Conservation (phyloP, 2,113 vertebrate genomes). For the Proteles cristata region DNA sequence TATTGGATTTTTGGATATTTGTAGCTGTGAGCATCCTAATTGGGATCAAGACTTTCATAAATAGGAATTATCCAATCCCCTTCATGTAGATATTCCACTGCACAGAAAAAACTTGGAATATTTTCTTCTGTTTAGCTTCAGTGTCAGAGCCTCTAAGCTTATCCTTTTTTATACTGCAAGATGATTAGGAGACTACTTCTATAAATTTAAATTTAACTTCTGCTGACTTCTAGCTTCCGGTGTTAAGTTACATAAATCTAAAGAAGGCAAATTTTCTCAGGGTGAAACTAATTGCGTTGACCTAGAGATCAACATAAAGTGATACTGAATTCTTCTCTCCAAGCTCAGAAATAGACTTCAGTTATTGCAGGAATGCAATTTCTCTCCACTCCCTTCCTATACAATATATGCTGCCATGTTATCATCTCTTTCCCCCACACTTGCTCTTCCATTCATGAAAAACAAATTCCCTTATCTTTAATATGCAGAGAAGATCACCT, state of each 20-base stretch:
- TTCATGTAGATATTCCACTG: neutral
- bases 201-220: constrained; percentile 67
- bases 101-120: neutral
- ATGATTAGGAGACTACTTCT: constrained; percentile 45
- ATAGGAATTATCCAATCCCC: neutral
- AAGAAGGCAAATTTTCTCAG: constrained; percentile 48
- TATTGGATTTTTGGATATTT: neutral
- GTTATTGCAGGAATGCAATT: neutral
- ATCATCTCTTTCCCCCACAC: neutral
- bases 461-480: neutral
- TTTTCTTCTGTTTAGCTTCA: constrained; percentile 16
- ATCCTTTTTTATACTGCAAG: constrained; percentile 11
- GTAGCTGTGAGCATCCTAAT: neutral
- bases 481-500: neutral
- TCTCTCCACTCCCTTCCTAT: neutral
- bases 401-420: neutral
- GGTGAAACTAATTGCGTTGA: constrained; percentile 61
- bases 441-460: neutral
- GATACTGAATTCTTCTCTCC: neutral
- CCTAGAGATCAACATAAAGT: constrained; percentile 56
- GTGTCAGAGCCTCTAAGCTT: neutral
- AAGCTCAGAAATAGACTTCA: neutral
- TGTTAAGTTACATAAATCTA: constrained; percentile 58
- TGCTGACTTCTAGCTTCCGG: constrained; percentile 48
- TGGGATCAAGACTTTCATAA: neutral